A percentile compares a stretch with the other conserved stretches of the same genome.
Conservation (phyloP, 2,113 vertebrate species). For the Pimephales promelas region DNA sequence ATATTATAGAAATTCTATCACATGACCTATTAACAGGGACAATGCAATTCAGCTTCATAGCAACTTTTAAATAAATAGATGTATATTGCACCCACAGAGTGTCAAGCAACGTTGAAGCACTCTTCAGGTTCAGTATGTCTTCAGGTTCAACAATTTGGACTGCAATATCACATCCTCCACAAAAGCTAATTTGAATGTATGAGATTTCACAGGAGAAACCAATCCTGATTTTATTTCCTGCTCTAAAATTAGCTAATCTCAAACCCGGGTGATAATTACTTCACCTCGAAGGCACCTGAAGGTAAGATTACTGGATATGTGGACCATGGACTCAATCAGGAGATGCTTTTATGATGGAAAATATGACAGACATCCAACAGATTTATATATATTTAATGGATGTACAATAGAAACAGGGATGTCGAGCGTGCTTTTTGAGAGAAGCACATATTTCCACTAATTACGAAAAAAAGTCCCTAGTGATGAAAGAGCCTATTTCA, state of each 20-base stretch:
- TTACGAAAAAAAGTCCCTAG: not conserved
- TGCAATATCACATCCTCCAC: not conserved
- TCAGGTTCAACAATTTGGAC: not conserved
- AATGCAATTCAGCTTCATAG: too few relatives aligned
- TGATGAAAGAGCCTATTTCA: not conserved
- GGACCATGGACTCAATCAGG: not conserved
- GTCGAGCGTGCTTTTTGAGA: not conserved
- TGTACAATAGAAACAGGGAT: not conserved
- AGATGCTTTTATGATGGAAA: not conserved
- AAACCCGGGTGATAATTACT: not conserved
- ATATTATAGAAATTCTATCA: not conserved
- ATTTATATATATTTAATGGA: slow-evolving; percentile 2
- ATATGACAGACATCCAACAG: slow-evolving; percentile 18
- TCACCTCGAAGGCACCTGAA: not conserved
- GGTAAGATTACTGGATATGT: slow-evolving; percentile 22
- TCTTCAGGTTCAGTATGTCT: not conserved
- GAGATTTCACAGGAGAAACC: not conserved
- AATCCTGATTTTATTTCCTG: slow-evolving; percentile 20
- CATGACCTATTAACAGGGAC: not conserved
- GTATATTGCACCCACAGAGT: not conserved
- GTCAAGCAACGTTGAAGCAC: slow-evolving; percentile 1
- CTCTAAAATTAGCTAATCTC: slow-evolving; percentile 41
- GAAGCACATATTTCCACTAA: not conserved
- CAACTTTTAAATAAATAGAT: not conserved
- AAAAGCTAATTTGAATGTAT: slow-evolving; percentile 26